A percentile compares a stretch with the other conserved stretches of the same genome.
Conservation (phyloP, 2,797 vertebrate genomes). For the Megalops cyprinoides region DNA sequence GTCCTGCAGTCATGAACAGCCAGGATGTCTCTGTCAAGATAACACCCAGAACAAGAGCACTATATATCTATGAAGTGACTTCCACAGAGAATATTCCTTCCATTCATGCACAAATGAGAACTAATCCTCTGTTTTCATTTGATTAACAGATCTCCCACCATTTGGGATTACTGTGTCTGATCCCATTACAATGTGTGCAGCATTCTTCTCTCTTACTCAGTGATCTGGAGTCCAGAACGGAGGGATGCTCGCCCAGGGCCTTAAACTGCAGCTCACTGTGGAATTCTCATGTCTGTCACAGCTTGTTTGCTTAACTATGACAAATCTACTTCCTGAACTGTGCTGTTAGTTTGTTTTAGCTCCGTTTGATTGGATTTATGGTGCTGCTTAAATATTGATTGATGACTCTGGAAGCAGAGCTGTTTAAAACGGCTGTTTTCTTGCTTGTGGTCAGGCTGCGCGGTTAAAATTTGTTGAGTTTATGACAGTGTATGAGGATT, state of each 20-base stretch:
- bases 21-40: slow-evolving; percentile 3
- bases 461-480: slow-evolving; percentile 28
- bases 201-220: background rate
- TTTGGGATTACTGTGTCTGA: background rate
- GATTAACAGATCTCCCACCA: background rate
- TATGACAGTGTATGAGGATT: slow-evolving; percentile 14
- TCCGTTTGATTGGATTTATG: slow-evolving; percentile 25
- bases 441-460: slow-evolving; percentile 6
- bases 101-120: slow-evolving; percentile 1
- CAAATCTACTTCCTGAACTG: slow-evolving; percentile 29
- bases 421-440: slow-evolving; percentile 14
- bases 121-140: background rate
- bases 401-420: background rate
- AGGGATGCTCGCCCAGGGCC: background rate
- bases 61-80: background rate
- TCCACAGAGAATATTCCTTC: background rate
- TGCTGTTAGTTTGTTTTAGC: slow-evolving; percentile 24
- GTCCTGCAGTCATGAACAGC: too few species aligned
- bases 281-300: slow-evolving; percentile 20
- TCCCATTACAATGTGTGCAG: background rate
- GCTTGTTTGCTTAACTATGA: slow-evolving; percentile 15
- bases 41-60: too few species aligned
- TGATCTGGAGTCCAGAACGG: background rate
- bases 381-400: slow-evolving; percentile 2
- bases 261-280: background rate